Evolutionary conservation across 1,140 invertebrate species (phyloP), one percentile per base, ranked within the genome.

Genomic region (Diuraphis noxia): DNA sequence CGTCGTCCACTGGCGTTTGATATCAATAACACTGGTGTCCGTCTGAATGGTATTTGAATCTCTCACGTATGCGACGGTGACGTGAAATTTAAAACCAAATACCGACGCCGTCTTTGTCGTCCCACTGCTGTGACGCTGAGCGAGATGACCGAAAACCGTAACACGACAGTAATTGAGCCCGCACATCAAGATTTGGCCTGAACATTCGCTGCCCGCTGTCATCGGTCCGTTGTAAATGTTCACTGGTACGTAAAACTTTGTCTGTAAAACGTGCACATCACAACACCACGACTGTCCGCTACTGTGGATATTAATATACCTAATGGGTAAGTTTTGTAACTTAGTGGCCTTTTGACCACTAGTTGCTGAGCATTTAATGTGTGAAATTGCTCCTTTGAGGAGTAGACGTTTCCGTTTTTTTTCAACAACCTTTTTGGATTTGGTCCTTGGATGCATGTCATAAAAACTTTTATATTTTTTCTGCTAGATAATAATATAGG

Each of bases 191-290:
- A 13, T 38, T 86, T 34, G 34, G 34, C 9, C 34, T 86, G 21
- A 86, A 86, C 43, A 72, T 52, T 86, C 23, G 34, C 23, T 52
- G 19, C 10, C 41, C 17, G 10, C 41, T 10, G 34, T 23, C 21
- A 36, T 9, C 85, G 46, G 85, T 52, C 19, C 85, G 43, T 38
- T 43, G 85, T 86, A 86, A 86, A 86, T 86, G 85, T 86, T 86
- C 85, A 86, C 85, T 86, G 85, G 85, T 86, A 86, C 23, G 85
- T 86, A 52, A 19, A 17, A n/a, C 30, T 0, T 5, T 72, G 56
- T 56, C 30, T n/a, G 30, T 72, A 17, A 13, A n/a, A 3, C n/a
- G 10, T n/a, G 56, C 56, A n/a, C 56, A n/a, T 72, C 56, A 34
- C 34, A 17, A 72, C 10, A 63, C 13, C 13, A n/a, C n/a, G n/a